These are phyloP conservation scores for Phataginus tetradactyla DNA, from an alignment of 2,797 vertebrate genomes.

Conservation along the genomic window DNA sequence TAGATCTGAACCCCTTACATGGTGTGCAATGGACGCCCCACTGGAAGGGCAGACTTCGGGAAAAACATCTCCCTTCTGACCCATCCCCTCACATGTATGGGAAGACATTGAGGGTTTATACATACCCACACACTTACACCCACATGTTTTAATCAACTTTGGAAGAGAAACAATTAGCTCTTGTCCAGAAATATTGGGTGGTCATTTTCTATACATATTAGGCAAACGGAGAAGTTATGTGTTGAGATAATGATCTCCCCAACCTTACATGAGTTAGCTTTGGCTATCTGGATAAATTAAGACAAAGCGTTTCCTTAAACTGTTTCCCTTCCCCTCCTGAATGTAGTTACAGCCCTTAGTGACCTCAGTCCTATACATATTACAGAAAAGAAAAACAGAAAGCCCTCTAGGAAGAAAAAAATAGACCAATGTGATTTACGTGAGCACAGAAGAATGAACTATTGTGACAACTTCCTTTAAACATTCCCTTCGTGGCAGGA, in stretches of 20 bases:
- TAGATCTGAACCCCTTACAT: not conserved
- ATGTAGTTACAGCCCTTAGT: not conserved
- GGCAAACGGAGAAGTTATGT: not conserved
- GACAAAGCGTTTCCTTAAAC: constrained; percentile 15
- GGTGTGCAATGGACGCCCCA: not conserved
- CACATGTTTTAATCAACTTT: not conserved
- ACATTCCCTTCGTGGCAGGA: not conserved
- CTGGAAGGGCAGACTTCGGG: not conserved
- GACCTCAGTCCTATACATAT: not conserved
- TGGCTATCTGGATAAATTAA: not conserved
- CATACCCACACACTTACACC: not conserved
- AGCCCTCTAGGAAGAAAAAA: constrained; percentile 46
- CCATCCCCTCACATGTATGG: not conserved
- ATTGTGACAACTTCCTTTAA: constrained; percentile 62
- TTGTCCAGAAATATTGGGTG: not conserved
- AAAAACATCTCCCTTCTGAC: not conserved
- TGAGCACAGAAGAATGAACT: constrained; percentile 55
- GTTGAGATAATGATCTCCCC: not conserved
- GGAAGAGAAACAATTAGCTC: not conserved
- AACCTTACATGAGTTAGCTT: not conserved
- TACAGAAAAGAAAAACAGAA: constrained; percentile 53
- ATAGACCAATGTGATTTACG: not conserved
- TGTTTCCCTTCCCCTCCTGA: constrained; percentile 13
- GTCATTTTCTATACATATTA: not conserved
- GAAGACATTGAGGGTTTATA: fast-evolving